Percentiles rank a stretch among this genome's conserved stretches.
phyloP scores from a whole-genome alignment of 2,797 vertebrate species.

The Parotocinclus haroldoi region DNA sequence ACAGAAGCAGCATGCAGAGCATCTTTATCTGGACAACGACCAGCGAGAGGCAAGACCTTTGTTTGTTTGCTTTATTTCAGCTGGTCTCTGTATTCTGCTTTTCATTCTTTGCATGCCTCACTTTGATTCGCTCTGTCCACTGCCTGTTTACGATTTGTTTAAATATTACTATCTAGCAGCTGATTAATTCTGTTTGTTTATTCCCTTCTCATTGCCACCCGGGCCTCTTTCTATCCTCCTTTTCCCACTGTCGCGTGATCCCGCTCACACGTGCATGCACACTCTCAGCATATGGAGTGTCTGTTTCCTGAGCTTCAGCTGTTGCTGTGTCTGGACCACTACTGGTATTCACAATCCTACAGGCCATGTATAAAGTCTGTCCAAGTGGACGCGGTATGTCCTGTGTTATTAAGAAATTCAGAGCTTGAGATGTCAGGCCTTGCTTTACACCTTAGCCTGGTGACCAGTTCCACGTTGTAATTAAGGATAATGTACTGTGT shows the following conservation, averaged over 20 bases:
- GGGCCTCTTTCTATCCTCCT: constrained; percentile 18
- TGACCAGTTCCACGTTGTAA: too few species aligned
- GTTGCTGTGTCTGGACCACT: constrained; percentile 86
- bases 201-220: constrained; percentile 28
- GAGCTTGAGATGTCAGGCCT: too few species aligned
- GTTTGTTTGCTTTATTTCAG: not conserved
- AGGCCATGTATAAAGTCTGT: constrained; percentile 84
- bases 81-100: not conserved
- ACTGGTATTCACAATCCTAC: constrained; percentile 86
- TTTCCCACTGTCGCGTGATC: constrained; percentile 40
- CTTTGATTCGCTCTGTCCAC: constrained; percentile 28
- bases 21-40: constrained; percentile 94
- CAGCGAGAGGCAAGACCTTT: constrained; percentile 87
- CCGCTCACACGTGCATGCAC: not conserved
- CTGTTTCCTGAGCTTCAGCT: constrained; percentile 82
- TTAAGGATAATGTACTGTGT: too few species aligned
- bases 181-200: constrained; percentile 49
- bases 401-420: constrained; percentile 10
- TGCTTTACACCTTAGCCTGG: too few species aligned
- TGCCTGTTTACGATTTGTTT: constrained; percentile 49
- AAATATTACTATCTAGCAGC: constrained; percentile 19
- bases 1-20: constrained; percentile 95
- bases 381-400: constrained; percentile 86
- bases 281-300: constrained; percentile 80
- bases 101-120: constrained; percentile 37